Evolutionary conservation across 2,797 vertebrate genomes (phyloP), one percentile per base, ranked within the genome.

Genomic region (Trichosurus vulpecula): DNA sequence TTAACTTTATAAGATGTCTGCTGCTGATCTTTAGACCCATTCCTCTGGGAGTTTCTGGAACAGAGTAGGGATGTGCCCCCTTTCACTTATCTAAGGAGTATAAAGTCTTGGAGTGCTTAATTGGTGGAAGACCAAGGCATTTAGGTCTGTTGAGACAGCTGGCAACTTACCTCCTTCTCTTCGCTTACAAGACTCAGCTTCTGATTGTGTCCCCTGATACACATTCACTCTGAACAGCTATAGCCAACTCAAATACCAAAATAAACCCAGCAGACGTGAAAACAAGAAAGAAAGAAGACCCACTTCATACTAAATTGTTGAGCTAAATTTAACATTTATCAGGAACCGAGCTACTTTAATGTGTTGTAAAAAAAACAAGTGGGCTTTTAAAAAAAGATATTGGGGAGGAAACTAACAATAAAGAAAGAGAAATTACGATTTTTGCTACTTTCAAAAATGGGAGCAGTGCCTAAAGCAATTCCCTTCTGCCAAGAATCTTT

Each of bases 401-500:
- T 35, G 95, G 87, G 91, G 54, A 92, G 51, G 92, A 90, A 95
- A 96, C 94, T 96, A 93, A 11, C 53, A 41, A 41, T 12, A 74
- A 74, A 58, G 19, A 58, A 95, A 95, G 56, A 97, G 91, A 92
- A 91, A 57, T 5, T 27, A 30, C 51, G 56, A n/a, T 31, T 13
- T 91, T 58, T 90, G 51, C 94, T 56, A 1, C 94, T 96, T 6
- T 13, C 12, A 6, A 90, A 54, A 92, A 41, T 58, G 55, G 56
- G 93, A 95, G 27, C 58, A 27, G 53, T 93, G 41, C 19, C 91
- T 93, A 16, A 16, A 93, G 93, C 31, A 30, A 61, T 66, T 8
- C 27, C 89, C n/a, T 96, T 91, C 81, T 96, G 96, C 93, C 52
- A 53, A 89, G 53, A 95, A 96, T 91, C 61, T 93, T 96, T 13